phyloP scores from a whole-genome alignment of 1,140 invertebrate genomes.

The Lepidurus arcticus region DNA sequence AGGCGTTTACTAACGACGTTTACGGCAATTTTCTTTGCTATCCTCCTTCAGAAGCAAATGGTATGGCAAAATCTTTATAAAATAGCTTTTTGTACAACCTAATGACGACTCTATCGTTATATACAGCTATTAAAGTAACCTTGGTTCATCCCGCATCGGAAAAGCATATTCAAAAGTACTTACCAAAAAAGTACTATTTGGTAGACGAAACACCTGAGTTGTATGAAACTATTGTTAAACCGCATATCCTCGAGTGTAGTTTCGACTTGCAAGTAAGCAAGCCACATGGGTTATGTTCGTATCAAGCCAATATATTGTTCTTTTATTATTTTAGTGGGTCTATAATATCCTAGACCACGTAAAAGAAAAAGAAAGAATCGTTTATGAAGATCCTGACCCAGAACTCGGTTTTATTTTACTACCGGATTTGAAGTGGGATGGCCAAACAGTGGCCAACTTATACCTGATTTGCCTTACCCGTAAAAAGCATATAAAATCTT shows the following conservation, averaged over 20 bases:
- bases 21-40: slow-evolving; percentile 75
- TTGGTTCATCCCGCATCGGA: slow-evolving; percentile 87
- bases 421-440: slow-evolving; percentile 93
- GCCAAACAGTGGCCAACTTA: slow-evolving; percentile 63
- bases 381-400: slow-evolving; percentile 71
- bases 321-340: slow-evolving; percentile 72
- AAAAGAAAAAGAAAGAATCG: slow-evolving; percentile 76
- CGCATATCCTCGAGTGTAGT: slow-evolving; percentile 61
- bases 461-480: slow-evolving; percentile 77
- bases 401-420: slow-evolving; percentile 78
- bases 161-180: slow-evolving; percentile 84
- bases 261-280: slow-evolving; percentile 66
- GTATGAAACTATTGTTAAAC: slow-evolving; percentile 71
- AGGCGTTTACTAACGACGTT: slow-evolving; percentile 75
- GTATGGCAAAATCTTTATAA: slow-evolving; percentile 48
- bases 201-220: slow-evolving; percentile 77
- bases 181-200: slow-evolving; percentile 61
- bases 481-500: slow-evolving; percentile 64
- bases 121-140: slow-evolving; percentile 70
- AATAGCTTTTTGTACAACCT: slow-evolving; percentile 35
- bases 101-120: slow-evolving; percentile 23
- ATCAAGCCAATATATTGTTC: background rate
- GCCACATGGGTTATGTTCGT: background rate
- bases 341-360: slow-evolving; percentile 91
- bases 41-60: slow-evolving; percentile 57